These are phyloP conservation scores for Arvicanthis niloticus DNA, from an alignment of 2,113 vertebrate species.

Conservation along the genomic window DNA sequence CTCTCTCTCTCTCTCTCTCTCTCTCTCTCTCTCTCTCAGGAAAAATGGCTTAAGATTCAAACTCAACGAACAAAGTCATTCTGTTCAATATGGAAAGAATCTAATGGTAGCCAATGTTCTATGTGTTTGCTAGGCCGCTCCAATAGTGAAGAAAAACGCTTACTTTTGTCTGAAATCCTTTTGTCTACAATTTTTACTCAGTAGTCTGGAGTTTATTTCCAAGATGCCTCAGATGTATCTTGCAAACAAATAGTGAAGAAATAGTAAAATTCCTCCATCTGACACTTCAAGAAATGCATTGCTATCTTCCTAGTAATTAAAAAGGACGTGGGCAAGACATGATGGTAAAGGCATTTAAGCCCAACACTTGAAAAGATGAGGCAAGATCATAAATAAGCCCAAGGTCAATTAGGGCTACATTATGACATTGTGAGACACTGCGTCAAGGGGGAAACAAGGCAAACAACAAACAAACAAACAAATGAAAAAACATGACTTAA, in stretches of 20 bases:
- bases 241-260: conserved; percentile 24
- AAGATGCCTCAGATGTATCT: background rate
- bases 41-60: conserved; percentile 47
- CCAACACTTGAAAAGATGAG: background rate
- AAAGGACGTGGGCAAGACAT: background rate
- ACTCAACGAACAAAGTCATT: background rate
- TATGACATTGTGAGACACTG: background rate
- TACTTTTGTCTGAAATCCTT: conserved; percentile 26
- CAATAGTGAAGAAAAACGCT: background rate
- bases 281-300: background rate
- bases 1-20: too few species aligned
- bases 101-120: conserved; percentile 16
- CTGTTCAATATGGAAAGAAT: conserved; percentile 34
- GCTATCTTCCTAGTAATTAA: background rate
- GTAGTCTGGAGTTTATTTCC: conserved; percentile 22
- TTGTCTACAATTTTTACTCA: conserved; percentile 30
- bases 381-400: background rate
- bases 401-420: background rate
- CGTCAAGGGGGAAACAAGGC: background rate
- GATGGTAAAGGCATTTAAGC: background rate
- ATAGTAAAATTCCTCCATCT: background rate
- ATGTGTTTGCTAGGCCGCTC: background rate
- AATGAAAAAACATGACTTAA: background rate
- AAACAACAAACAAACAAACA: background rate
- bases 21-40: background rate